phyloP scores from a whole-genome alignment of 2,888 invertebrate genomes.

The Phasia obesa region DNA sequence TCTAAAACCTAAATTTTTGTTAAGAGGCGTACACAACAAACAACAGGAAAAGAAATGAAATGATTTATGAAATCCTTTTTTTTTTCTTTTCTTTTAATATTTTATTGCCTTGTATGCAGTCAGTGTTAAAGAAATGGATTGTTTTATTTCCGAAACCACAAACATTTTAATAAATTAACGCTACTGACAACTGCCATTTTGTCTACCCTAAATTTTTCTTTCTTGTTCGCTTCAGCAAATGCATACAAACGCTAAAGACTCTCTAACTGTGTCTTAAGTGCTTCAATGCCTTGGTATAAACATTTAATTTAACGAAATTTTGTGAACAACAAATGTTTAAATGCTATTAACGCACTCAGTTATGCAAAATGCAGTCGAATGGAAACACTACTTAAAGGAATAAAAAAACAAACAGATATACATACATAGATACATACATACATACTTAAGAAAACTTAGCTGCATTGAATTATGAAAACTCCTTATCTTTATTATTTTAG shows the following conservation, averaged over 20 bases:
- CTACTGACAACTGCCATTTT: constrained; percentile 36
- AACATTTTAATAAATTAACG: neutral
- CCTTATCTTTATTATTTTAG: too few relatives aligned
- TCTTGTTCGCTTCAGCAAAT: neutral
- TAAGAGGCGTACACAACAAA: neutral
- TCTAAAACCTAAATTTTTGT: neutral
- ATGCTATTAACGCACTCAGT: too few relatives aligned
- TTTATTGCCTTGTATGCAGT: neutral
- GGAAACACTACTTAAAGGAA: too few relatives aligned
- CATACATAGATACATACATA: too few relatives aligned
- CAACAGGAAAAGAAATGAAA: neutral
- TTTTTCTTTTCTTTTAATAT: neutral
- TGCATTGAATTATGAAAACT: too few relatives aligned
- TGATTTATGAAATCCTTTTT: constrained; percentile 13
- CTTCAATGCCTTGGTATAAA: neutral
- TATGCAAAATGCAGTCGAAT: too few relatives aligned
- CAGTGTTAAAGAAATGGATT: neutral
- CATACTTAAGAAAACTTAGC: too few relatives aligned
- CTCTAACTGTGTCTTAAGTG: neutral
- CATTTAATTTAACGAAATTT: neutral
- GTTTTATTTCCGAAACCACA: neutral
- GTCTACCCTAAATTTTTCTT: neutral
- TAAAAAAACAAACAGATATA: too few relatives aligned
- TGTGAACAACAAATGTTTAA: too few relatives aligned
- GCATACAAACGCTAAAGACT: neutral